Evolutionary conservation across 1,140 invertebrate species (phyloP), one percentile per base, ranked within the genome.

Genomic region (Batillaria attramentaria): DNA sequence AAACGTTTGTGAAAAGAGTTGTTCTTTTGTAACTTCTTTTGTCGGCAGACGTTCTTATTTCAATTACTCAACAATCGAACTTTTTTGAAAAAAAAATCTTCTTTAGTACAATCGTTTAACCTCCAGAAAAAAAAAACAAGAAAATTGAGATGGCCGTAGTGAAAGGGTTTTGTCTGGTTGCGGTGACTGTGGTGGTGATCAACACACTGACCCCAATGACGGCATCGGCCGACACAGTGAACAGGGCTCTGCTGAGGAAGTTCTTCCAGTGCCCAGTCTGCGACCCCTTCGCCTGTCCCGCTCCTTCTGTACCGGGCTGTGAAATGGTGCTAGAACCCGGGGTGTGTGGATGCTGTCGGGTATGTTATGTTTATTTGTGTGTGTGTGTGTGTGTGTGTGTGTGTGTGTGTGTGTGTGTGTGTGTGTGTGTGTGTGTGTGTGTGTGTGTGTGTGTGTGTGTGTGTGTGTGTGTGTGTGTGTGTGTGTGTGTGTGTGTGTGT

Each of bases 351-450:
- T 54, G 46, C n/a, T 16, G 16, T 16, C n/a, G 46, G 16, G 46
- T 1, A n/a, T 54, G 46, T 54, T 16, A 18, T 16, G 46, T 54
- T 16, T 54, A n/a, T 54, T 16, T 54, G 46, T 54, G 46, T 54
- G 46, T 54, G 46, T 54, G 46, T 54, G 46, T 54, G 46, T 54
- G 46, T 54, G 46, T 54, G 46, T 54, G 46, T 54, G 46, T 54
- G 46, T 54, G 46, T 54, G 46, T 54, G 10, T 24, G 24, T 54
- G 46, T 54, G 46, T 54, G 46, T 54, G 46, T 54, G 46, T 54
- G 46, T 54, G 46, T 54, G 46, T 54, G 46, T 54, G 46, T 54
- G 46, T 54, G 46, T 54, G 10, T 13, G 46, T 54, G 46, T 54
- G 46, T 54, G 46, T 54, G 2, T 54, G 46, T 54, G 46, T 54